Conservation (phyloP, 53 echinoderm and acorn worm genomes). For the Luidia sarsii region DNA sequence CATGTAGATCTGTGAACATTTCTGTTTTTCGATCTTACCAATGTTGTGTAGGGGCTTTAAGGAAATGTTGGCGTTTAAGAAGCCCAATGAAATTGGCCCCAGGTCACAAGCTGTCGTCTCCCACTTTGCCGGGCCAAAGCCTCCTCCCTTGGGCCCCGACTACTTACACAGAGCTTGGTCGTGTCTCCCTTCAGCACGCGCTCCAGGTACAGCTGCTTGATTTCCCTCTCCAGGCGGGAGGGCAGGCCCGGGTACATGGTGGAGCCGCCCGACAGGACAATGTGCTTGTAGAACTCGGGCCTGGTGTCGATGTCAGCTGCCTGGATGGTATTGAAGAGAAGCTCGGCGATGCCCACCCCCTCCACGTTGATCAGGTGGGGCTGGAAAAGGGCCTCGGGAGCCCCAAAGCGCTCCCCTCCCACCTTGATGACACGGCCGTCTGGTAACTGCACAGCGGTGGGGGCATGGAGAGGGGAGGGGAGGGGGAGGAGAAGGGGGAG, state of each 20-base stretch:
- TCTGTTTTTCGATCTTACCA: too few species aligned
- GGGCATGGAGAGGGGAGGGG: too few species aligned
- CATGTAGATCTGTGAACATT: too few species aligned
- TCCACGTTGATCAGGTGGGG: constrained; percentile 98
- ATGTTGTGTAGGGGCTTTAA: too few species aligned
- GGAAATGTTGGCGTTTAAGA: too few species aligned
- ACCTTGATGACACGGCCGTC: constrained; percentile 96
- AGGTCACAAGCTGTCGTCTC: too few species aligned
- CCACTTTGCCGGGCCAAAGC: too few species aligned
- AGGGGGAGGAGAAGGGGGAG: too few species aligned
- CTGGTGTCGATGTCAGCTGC: constrained; percentile 93
- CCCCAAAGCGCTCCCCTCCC: constrained; percentile 93
- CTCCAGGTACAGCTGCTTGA: constrained; percentile 98
- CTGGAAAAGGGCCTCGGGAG: constrained; percentile 98
- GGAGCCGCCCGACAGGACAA: constrained; percentile 95
- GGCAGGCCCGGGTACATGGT: constrained; percentile 99
- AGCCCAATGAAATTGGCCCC: too few species aligned
- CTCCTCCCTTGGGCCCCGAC: too few species aligned
- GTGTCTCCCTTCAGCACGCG: constrained; percentile 94
- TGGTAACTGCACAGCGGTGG: constrained; percentile 66
- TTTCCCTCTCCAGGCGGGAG: constrained; percentile 91
- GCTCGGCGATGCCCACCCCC: constrained; percentile 86
- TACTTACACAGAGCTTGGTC: constrained; percentile 83
- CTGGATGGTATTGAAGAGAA: constrained; percentile 97
- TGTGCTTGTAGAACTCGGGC: constrained; percentile 98